Evolutionary conservation across 2,113 vertebrate species (phyloP).

Genomic region (Acanthisitta chloris): DNA sequence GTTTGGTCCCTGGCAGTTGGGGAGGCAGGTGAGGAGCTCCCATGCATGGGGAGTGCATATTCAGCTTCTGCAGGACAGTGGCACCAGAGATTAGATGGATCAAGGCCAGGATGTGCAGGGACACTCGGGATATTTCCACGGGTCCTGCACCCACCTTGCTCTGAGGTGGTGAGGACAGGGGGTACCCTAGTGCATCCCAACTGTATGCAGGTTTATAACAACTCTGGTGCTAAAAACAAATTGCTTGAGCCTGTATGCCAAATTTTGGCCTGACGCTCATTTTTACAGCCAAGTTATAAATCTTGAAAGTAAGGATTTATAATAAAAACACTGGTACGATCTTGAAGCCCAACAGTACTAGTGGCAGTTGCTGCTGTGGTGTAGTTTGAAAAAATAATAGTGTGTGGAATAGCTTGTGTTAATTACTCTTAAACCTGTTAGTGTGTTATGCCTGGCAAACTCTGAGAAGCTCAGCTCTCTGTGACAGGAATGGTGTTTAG

Average conservation of each 20-base stretch:
- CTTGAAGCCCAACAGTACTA: not conserved
- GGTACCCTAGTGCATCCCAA: not conserved
- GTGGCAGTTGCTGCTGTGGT: not conserved
- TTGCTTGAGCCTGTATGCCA: not conserved
- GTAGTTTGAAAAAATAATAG: not conserved
- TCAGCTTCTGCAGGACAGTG: not conserved
- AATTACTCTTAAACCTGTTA: conserved; percentile 69
- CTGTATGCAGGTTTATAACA: not conserved
- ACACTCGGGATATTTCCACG: not conserved
- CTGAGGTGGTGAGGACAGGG: not conserved
- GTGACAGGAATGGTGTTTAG: conserved; percentile 26
- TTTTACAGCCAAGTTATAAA: not conserved
- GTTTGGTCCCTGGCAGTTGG: not conserved
- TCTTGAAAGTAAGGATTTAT: conserved; percentile 8
- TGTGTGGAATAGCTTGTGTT: conserved; percentile 48
- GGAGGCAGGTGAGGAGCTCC: not conserved
- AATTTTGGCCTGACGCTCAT: not conserved
- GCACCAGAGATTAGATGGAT: too few species aligned
- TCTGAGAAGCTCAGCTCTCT: conserved; percentile 33
- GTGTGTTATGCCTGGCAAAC: conserved; percentile 51
- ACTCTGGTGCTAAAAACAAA: not conserved
- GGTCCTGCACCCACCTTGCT: not conserved
- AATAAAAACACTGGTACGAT: not conserved
- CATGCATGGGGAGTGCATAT: accelerated
- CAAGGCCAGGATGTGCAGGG: not conserved